Evolutionary conservation across 1,140 invertebrate genomes (phyloP).

Genomic region (Hydropsyche tenuis): DNA sequence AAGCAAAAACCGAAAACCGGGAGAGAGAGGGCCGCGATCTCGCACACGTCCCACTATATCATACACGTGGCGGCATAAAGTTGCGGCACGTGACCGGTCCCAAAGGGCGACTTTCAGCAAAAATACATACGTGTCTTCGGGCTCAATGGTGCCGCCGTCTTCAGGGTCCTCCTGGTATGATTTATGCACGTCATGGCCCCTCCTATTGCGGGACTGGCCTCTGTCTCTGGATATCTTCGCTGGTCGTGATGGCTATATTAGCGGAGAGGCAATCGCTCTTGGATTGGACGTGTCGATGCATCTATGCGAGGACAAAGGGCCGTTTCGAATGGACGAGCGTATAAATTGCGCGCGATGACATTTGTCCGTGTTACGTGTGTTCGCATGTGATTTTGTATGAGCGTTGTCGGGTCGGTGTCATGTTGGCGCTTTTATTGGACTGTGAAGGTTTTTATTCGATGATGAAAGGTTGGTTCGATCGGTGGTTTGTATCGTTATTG

Average conservation of each 20-base stretch:
- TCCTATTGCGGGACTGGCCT: too few relatives aligned
- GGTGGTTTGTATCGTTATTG: too few relatives aligned
- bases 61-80: constrained; percentile 10
- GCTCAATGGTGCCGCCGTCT: too few relatives aligned
- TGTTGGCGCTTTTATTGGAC: too few relatives aligned
- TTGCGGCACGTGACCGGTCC: constrained; percentile 15
- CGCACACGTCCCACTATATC: constrained; percentile 19
- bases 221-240: neutral
- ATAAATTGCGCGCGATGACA: too few relatives aligned
- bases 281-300: neutral
- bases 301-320: constrained; percentile 1
- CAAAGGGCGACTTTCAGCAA: neutral
- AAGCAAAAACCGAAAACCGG: constrained; percentile 4
- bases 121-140: too few relatives aligned
- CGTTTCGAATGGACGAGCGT: neutral
- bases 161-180: neutral
- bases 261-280: neutral
- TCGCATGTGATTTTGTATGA: too few relatives aligned
- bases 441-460: too few relatives aligned
- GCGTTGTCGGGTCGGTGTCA: too few relatives aligned
- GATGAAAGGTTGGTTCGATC: too few relatives aligned
- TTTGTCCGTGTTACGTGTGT: too few relatives aligned
- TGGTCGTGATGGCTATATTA: neutral
- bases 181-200: neutral
- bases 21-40: neutral